Evolutionary conservation across 2,797 vertebrate species (phyloP), one percentile per base, ranked within the genome.

Genomic region (Petrocephalus sullivani): DNA sequence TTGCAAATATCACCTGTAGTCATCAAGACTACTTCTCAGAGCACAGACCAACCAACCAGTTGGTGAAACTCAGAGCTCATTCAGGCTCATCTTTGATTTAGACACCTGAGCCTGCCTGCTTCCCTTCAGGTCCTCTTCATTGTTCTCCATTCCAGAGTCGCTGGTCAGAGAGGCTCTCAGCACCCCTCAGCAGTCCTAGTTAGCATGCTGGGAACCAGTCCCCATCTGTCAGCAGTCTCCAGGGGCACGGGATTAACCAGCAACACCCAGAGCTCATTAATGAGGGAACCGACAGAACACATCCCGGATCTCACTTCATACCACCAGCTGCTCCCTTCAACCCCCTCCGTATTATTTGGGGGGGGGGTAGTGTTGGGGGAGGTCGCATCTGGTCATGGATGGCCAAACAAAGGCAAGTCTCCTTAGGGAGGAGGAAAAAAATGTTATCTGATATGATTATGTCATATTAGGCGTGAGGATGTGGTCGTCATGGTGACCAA

Each of bases 371-470:
- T 71, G 49, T 58, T 14, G 84, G 28, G 83, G n/a, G 12, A 23
- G 28, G 85, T 9, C 9, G 85, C 85, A 87, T 64, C 85, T 87
- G 85, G 85, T 64, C 85, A 87, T 56, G 33, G 46, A 49, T 3
- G 7, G n/a, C 41, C 85, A 87, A 87, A 87, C 85, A 87, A 87
- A 87, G 33, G 85, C 85, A 64, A 19, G 58, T 60, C 19, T 61
- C 58, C 85, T 67, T 56, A n/a, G 58, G 56, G 85, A 64, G 37
- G 21, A 16, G 19, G 10, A 37, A 58, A 41, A 58, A 56, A 87
- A 61, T 51, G 85, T 87, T 58, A 87, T 87, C 54, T 87, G 57
- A 87, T 87, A 87, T 61, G 85, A 87, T 87, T 87, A 87, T 87
- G 58, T 87, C 85, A 87, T 67, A 64, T 87, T 87, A 87, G 41